phyloP scores from a whole-genome alignment of 2,888 invertebrate species.

The Drosophila limbata region DNA sequence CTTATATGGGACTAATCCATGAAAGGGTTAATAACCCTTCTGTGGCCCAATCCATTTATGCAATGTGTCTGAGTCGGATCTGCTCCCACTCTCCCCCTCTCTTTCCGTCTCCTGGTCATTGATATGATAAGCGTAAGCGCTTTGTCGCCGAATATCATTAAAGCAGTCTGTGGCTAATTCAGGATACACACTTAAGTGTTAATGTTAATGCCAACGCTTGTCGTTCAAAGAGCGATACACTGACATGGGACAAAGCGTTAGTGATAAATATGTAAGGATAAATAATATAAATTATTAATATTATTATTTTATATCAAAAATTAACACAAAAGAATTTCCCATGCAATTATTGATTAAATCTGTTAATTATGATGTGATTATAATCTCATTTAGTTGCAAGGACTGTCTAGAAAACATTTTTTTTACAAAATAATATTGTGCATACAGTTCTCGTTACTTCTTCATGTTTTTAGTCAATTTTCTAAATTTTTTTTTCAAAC shows the following conservation, averaged over 20 bases:
- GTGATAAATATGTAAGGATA: neutral
- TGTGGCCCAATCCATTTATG: slow-evolving; percentile 52
- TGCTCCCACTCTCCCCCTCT: neutral
- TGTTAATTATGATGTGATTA: no score
- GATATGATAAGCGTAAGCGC: slow-evolving; percentile 57
- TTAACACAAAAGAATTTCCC: neutral
- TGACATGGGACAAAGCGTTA: neutral
- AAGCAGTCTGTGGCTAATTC: slow-evolving; percentile 69
- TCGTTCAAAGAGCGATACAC: slow-evolving; percentile 38
- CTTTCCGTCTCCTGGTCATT: slow-evolving; percentile 19
- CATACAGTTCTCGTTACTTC: no score
- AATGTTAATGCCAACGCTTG: slow-evolving; percentile 57
- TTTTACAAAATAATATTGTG: no score
- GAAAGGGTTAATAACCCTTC: slow-evolving; percentile 78
- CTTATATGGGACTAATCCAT: no score
- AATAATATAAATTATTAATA: neutral
- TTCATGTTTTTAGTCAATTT: no score
- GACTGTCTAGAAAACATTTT: no score
- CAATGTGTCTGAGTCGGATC: slow-evolving; percentile 35
- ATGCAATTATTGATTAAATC: no score
- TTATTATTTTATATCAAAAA: neutral
- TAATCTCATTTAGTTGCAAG: no score
- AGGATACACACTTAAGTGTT: slow-evolving; percentile 59
- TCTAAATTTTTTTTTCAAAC: no score
- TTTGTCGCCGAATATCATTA: slow-evolving; percentile 63